Conservation (phyloP, 2,113 vertebrate species). For the Malurus elegans region DNA sequence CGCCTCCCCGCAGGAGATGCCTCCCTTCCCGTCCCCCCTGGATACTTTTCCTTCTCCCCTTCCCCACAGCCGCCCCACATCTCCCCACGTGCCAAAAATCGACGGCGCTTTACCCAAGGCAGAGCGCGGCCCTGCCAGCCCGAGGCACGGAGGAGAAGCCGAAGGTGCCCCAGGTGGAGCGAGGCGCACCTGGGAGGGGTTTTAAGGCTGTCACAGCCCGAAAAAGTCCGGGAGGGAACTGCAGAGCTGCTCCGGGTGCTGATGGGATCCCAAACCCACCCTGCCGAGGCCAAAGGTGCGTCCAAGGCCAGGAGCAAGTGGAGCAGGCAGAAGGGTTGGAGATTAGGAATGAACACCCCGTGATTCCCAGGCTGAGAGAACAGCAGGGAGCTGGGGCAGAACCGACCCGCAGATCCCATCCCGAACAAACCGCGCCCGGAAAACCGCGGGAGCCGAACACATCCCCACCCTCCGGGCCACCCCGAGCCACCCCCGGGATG, state of each 20-base stretch:
- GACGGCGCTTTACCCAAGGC: accelerated
- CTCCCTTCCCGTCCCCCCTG: background rate
- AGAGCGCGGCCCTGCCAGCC: accelerated
- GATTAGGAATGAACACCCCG: too few species aligned
- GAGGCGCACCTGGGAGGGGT: background rate
- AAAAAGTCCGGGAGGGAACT: background rate
- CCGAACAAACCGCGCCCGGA: too few species aligned
- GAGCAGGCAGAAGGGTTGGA: too few species aligned
- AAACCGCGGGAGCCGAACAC: too few species aligned
- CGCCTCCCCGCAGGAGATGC: background rate
- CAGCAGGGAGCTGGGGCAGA: too few species aligned
- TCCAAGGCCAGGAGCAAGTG: background rate
- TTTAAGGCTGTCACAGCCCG: background rate
- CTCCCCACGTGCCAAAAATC: accelerated
- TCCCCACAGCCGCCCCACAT: background rate
- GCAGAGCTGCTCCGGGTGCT: accelerated
- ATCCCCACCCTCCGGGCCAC: too few species aligned
- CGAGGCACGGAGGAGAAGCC: accelerated
- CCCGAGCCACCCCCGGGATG: too few species aligned
- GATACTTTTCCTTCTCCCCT: background rate
- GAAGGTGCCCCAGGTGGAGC: background rate
- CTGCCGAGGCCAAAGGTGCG: accelerated
- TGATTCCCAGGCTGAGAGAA: too few species aligned
- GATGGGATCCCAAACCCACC: background rate
- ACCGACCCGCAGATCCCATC: too few species aligned